These are phyloP conservation scores for Pseudomyrmex dendroicus DNA, from an alignment of 1,140 invertebrate genomes.

Conservation along the genomic window DNA sequence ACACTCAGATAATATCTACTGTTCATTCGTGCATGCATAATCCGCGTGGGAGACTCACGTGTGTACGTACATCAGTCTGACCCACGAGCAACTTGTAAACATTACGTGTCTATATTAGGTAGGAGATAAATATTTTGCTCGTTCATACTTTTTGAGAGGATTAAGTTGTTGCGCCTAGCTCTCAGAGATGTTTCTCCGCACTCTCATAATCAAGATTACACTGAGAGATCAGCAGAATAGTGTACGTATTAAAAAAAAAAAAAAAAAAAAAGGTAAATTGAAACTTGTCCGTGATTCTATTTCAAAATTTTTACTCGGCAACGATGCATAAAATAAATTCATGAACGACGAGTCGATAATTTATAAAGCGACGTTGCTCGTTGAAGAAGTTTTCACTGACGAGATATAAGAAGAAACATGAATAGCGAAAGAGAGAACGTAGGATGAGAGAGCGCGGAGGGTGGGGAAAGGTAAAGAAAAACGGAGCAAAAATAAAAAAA, in stretches of 20 bases:
- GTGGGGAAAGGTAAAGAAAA: not conserved
- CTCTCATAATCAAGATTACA: conserved; percentile 18
- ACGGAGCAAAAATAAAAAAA: conserved; percentile 41
- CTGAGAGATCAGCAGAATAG: no score
- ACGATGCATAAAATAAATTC: not conserved
- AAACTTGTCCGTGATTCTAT: not conserved
- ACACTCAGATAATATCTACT: conserved; percentile 72
- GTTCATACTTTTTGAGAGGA: conserved; percentile 6
- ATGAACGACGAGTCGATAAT: conserved; percentile 34
- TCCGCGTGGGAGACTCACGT: conserved; percentile 66
- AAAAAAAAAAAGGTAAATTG: not conserved
- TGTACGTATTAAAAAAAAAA: no score
- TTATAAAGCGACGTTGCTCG: conserved; percentile 13
- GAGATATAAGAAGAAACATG: not conserved
- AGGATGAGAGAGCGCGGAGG: conserved; percentile 1
- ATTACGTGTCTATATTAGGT: conserved; percentile 65
- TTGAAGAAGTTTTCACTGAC: not conserved
- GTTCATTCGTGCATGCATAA: conserved; percentile 66
- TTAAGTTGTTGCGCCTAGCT: conserved; percentile 17
- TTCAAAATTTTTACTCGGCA: not conserved
- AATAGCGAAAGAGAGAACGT: not conserved
- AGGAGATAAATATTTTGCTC: conserved; percentile 27
- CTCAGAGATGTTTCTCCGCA: conserved; percentile 33
- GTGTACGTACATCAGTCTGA: conserved; percentile 64
- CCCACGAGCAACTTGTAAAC: conserved; percentile 60